These are phyloP conservation scores for Mionectes macconnelli DNA, from an alignment of 2,113 vertebrate species.

Conservation along the genomic window DNA sequence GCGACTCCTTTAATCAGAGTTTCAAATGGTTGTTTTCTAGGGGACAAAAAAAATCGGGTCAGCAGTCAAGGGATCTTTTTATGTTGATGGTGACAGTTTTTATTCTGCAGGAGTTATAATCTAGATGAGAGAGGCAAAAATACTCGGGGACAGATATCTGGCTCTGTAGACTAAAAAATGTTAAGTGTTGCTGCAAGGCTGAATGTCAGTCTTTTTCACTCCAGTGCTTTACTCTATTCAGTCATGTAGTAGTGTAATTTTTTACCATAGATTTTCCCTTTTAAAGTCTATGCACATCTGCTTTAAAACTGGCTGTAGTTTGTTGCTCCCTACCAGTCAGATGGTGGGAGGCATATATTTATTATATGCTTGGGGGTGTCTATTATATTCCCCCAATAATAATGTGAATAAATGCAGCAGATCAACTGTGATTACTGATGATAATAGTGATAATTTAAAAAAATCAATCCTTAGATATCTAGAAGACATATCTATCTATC, in stretches of 20 bases:
- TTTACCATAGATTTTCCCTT: not conserved
- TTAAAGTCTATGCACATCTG: not conserved
- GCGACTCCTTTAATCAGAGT: not conserved
- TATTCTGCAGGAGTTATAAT: not conserved
- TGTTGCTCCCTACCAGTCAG: not conserved
- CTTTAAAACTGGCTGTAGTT: not conserved
- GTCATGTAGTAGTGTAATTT: not conserved
- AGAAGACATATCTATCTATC: not conserved
- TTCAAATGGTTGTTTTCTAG: constrained; percentile 22
- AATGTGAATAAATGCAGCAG: not conserved
- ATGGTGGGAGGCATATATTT: not conserved
- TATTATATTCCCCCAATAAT: not conserved
- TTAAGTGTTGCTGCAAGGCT: constrained; percentile 48
- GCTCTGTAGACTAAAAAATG: not conserved
- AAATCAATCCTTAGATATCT: not conserved
- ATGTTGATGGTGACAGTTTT: not conserved
- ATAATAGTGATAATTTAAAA: not conserved
- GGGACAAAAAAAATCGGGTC: not conserved
- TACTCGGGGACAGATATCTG: constrained; percentile 14
- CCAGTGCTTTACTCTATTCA: not conserved
- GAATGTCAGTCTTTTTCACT: not conserved
- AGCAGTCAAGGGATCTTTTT: constrained; percentile 30
- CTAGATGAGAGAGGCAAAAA: constrained; percentile 11
- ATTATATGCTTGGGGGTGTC: not conserved
- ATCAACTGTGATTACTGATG: not conserved